phyloP scores from a whole-genome alignment of 2,888 invertebrate species.

The Caenorhabditis sp. region DNA sequence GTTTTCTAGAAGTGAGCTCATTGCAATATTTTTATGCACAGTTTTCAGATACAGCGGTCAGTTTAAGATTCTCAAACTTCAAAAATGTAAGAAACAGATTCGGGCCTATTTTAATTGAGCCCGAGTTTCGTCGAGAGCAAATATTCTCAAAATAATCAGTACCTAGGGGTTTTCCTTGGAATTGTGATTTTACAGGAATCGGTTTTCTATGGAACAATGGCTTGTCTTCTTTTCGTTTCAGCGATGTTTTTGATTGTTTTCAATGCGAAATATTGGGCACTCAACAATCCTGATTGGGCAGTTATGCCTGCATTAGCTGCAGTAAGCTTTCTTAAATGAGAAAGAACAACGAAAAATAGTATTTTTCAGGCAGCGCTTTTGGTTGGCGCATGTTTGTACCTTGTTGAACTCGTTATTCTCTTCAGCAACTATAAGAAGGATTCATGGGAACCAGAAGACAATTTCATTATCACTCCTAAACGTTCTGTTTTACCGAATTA shows the following conservation, averaged over 20 bases:
- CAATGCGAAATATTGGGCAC: conserved; percentile 58
- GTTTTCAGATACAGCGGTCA: neutral
- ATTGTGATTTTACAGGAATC: conserved; percentile 38
- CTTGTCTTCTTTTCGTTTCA: conserved; percentile 50
- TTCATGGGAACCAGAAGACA: conserved; percentile 42
- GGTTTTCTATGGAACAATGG: conserved; percentile 41
- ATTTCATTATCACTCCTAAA: neutral
- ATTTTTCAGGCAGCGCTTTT: conserved; percentile 48
- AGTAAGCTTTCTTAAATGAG: conserved; percentile 27
- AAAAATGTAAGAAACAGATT: no score
- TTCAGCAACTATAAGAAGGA: conserved; percentile 43
- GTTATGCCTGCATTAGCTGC: conserved; percentile 56
- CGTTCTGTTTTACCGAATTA: neutral
- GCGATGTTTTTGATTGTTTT: conserved; percentile 55
- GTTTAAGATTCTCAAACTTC: no score
- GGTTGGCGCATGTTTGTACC: conserved; percentile 36
- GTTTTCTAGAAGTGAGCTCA: neutral
- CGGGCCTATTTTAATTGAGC: no score
- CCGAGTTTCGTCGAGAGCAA: no score
- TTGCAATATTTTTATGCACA: neutral
- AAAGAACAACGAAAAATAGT: neutral
- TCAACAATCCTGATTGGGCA: conserved; percentile 61
- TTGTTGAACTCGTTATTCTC: conserved; percentile 43
- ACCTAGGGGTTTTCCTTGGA: no score
- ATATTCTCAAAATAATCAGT: no score